Evolutionary conservation across 2,797 vertebrate genomes (phyloP).

Genomic region (Sebastes itinus): DNA sequence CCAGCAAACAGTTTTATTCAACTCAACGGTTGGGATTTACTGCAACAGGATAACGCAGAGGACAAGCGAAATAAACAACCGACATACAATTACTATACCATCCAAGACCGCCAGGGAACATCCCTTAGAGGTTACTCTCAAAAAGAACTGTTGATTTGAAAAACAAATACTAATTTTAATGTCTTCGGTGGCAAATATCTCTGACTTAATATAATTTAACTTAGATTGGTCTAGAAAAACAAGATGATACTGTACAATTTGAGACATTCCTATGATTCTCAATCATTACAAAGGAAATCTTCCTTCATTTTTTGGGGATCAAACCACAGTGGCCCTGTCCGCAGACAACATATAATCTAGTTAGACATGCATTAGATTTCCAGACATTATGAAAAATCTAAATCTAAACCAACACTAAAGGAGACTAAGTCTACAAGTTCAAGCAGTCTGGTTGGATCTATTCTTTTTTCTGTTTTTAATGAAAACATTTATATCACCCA

Average conservation of each 20-base stretch:
- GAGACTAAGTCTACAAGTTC: rapidly evolving
- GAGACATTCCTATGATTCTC: neutral
- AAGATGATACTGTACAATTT: neutral
- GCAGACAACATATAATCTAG: neutral
- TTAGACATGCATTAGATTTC: neutral
- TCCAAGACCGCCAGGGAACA: neutral
- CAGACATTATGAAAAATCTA: neutral
- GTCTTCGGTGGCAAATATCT: neutral
- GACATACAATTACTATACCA: neutral
- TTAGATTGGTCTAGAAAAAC: neutral
- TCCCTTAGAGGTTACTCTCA: neutral
- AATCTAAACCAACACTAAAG: too few species aligned
- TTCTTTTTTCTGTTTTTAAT: neutral
- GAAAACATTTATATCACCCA: neutral
- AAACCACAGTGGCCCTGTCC: neutral
- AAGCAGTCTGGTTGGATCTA: neutral
- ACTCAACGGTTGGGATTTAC: neutral
- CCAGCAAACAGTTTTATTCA: neutral
- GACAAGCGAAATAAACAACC: neutral
- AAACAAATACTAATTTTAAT: neutral
- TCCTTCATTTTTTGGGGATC: neutral
- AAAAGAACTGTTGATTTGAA: neutral
- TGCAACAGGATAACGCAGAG: neutral
- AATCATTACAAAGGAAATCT: neutral
- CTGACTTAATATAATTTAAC: neutral